A percentile compares a stretch with the other conserved stretches of the same genome.
Evolutionary conservation across 1,140 invertebrate genomes (phyloP).

Genomic region (Tribolium castaneum): DNA sequence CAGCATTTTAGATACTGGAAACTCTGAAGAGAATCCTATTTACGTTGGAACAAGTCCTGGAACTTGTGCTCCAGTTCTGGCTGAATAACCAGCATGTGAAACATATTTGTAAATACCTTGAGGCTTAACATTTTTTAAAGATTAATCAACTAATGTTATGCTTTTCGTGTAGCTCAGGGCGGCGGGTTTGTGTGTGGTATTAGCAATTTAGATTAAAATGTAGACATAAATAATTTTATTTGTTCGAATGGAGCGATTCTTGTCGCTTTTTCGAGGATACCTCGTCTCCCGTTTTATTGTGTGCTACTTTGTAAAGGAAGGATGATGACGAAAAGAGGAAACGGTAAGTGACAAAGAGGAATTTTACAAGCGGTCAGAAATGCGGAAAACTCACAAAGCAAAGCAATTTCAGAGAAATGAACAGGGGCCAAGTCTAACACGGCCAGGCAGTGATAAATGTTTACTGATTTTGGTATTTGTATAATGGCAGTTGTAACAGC

Average conservation of each 20-base stretch:
- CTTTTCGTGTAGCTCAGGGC: constrained; percentile 2
- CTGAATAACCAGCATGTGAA: constrained; percentile 11
- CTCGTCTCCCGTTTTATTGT: neutral
- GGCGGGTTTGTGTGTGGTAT: constrained; percentile 11
- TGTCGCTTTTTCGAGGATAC: neutral
- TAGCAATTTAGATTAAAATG: constrained; percentile 9
- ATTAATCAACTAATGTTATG: constrained; percentile 35
- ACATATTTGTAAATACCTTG: constrained; percentile 13
- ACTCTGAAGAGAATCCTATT: too few species aligned
- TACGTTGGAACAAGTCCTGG: neutral
- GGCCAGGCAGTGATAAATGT: constrained; percentile 36
- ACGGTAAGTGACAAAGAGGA: constrained; percentile 37
- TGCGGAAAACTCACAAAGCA: constrained; percentile 36
- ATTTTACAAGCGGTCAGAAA: constrained; percentile 40
- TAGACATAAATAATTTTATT: constrained; percentile 19
- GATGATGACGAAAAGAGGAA: constrained; percentile 33
- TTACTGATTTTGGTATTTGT: constrained; percentile 38
- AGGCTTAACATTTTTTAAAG: neutral
- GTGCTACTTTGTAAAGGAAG: constrained; percentile 9
- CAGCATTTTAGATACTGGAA: too few species aligned
- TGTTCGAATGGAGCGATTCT: neutral
- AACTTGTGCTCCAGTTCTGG: neutral
- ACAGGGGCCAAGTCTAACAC: constrained; percentile 28
- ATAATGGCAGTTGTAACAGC: neutral
- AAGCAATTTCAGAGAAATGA: constrained; percentile 38